A percentile compares a stretch with the other conserved stretches of the same genome.
phyloP scores from a whole-genome alignment of 2,113 vertebrate species.

The Numida meleagris region DNA sequence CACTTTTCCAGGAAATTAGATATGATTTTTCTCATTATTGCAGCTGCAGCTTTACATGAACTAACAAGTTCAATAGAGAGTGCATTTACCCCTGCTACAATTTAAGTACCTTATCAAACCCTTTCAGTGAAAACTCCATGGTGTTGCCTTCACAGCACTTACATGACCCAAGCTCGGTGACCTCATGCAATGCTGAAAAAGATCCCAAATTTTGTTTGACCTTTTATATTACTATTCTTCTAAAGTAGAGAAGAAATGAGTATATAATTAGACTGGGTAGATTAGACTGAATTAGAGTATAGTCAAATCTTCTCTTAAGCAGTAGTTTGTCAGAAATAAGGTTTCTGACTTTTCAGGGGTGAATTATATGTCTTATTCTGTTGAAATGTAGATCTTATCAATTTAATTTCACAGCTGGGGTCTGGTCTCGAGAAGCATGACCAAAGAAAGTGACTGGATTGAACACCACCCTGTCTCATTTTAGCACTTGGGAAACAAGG shows the following conservation, averaged over 20 bases:
- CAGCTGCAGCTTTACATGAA: neutral
- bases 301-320: slow-evolving; percentile 44
- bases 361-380: slow-evolving; percentile 55
- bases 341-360: slow-evolving; percentile 37
- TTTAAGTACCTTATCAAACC: slow-evolving; percentile 6
- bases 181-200: slow-evolving; percentile 34
- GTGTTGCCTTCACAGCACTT: slow-evolving; percentile 17
- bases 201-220: neutral
- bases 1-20: slow-evolving; percentile 18
- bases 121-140: slow-evolving; percentile 29
- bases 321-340: slow-evolving; percentile 25
- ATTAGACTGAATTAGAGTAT: slow-evolving; percentile 38
- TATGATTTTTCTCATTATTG: neutral
- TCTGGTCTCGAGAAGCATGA: slow-evolving; percentile 3
- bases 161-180: slow-evolving; percentile 8
- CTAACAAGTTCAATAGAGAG: neutral
- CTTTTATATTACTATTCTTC: neutral
- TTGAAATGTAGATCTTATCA: slow-evolving; percentile 55
- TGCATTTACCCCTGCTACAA: neutral
- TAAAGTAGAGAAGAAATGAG: slow-evolving; percentile 5
- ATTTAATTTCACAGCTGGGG: slow-evolving; percentile 38
- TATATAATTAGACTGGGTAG: slow-evolving; percentile 34
- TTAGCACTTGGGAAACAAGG: neutral
- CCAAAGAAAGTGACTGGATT: slow-evolving; percentile 20
- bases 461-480: slow-evolving; percentile 8